Evolutionary conservation across 2,888 invertebrate species (phyloP), one percentile per base, ranked within the genome.

Genomic region (Octodonta nipae): DNA sequence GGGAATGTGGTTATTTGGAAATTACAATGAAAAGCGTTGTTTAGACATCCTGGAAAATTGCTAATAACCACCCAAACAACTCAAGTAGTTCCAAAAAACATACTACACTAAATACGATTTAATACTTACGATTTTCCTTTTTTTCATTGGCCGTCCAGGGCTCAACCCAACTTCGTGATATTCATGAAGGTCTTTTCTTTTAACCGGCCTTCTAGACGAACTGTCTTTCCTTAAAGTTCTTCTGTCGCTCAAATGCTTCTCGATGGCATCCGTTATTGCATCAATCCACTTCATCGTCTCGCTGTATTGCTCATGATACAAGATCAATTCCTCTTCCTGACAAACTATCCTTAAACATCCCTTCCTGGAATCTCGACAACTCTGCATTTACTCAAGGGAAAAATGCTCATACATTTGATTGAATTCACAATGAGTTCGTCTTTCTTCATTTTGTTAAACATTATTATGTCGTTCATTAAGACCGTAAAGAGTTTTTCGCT

Each of bases 401-500:
- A 65, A 26, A 79, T 71, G 50, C 75, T 73, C 37, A 71, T 70
- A 43, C 78, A 75, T 45, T 70, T 70, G 4, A 79, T 50, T 0
- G 73, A 71, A 47, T 71, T 71, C 7, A 71, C 65, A 15, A 69
- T 67, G 2, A 67, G 62, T 1, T 71, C 64, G 30, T 70, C 65
- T 10, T 70, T 68, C 32, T 67, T 59, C 30, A 73, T 65, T 61
- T 80, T 82, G 49, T 78, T 80, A 50, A 79, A 80, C 55, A 84
- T 64, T 26, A 84, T 63, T 45, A 78, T 75, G 50, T 84, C 84
- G 10, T 71, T 78, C 60, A 80, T 71, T 10, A 83, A 64, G 41
- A 81, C 69, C 39, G 80, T 75, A 52, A 78, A 77, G 5, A 78
- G 60, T 44, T 70, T 71, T 36, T 49, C 44, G 34, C 70, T 62